Base-by-base conservation (phyloP, 2,113 vertebrate species). In the Uria aalge region DNA sequence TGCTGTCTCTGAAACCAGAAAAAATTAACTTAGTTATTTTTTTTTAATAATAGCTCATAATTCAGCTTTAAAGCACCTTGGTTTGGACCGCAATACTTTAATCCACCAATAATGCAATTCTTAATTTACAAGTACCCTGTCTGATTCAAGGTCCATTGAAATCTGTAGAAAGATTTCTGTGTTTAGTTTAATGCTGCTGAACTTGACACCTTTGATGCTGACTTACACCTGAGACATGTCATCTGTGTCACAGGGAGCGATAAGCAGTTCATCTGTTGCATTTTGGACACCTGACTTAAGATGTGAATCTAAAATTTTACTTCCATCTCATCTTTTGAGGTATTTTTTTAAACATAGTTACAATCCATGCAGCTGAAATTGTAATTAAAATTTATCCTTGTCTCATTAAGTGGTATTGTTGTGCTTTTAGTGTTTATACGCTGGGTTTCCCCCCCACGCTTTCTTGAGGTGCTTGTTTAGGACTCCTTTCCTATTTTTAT, bases 1-100 rank as follows among this genome's bases (percentile, higher is more conserved):
- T 71, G 29, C 36, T 78, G 6, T 74, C 73, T 87, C 64, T 91
- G 91, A 87, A 96, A 89, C 45, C 48, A 56, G 22, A 92, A 60
- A 86, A 89, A 95, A 45, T 23, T 43, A 68, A 57, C 36, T 80
- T 84, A 17, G 36, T 36, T 36, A 36, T 36, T 29, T 55, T 66
- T 86, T 81, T 60, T 66, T 50, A 91, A 78, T 67, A 79, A 66
- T 50, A 75, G 36, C 13, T 93, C 20, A 30, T 43, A 83, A 73
- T 90, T 59, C 14, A 84, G 26, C 30, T 79, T 76, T 67, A 80
- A 86, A 53, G 57, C 30, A 45, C 27, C 14, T 85, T 78, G 64
- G 47, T 73, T 80, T 73, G 38, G 45, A 52, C 32, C 2, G 2
- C 38, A 69, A 1, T 55, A 62, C 24, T 82, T 84, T 43, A 87